phyloP scores from a whole-genome alignment of 2,888 invertebrate species.

The Halictus quadricinctus region DNA sequence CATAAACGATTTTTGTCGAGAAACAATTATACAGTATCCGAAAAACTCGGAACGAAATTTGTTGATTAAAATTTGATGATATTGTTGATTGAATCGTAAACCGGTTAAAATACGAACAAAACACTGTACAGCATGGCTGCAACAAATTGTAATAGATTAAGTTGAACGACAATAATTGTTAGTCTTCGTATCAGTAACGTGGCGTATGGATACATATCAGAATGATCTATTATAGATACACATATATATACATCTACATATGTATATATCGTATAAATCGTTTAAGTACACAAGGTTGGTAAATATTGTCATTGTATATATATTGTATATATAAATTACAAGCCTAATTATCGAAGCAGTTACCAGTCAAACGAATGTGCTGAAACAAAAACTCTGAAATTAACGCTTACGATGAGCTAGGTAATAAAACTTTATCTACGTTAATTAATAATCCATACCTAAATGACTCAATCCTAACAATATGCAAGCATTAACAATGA shows the following conservation, averaged over 20 bases:
- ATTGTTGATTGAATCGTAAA: not conserved
- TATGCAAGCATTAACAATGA: conserved; percentile 83
- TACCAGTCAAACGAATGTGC: conserved; percentile 80
- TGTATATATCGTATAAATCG: conserved; percentile 41
- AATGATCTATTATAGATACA: conserved; percentile 51
- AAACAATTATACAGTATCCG: not conserved
- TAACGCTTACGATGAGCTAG: conserved; percentile 78
- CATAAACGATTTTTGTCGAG: not conserved
- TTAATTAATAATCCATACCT: conserved; percentile 83
- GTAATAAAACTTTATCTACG: conserved; percentile 80
- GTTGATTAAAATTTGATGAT: not conserved
- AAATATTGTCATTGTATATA: conserved; percentile 35
- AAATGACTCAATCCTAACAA: conserved; percentile 83
- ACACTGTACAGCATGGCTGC: conserved; percentile 39
- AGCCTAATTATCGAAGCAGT: conserved; percentile 73
- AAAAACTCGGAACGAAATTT: not conserved
- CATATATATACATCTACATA: conserved; percentile 30
- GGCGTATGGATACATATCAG: conserved; percentile 42
- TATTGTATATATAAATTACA: conserved; percentile 47
- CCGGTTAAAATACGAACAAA: not conserved
- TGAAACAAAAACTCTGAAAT: conserved; percentile 80
- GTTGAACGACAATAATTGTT: conserved; percentile 25
- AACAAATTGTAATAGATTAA: conserved; percentile 32
- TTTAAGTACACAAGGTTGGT: conserved; percentile 53
- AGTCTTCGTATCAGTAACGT: conserved; percentile 46